Conservation (phyloP, 2,113 vertebrate species). For the Phyllostomus discolor region DNA sequence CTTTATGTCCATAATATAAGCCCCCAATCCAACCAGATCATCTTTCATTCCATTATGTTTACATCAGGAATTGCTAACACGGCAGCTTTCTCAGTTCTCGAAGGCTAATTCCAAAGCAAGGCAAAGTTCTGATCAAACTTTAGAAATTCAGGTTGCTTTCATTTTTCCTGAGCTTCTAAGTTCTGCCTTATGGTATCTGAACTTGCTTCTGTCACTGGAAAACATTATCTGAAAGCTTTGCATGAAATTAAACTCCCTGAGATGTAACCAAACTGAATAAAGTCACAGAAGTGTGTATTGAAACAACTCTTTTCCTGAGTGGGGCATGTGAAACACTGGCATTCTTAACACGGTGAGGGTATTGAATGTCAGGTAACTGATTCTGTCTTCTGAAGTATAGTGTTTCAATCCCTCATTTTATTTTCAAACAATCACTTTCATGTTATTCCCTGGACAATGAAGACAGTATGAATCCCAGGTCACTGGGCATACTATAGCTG, state of each 20-base stretch:
- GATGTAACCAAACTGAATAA: constrained; percentile 54
- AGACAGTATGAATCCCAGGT: constrained; percentile 36
- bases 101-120: constrained; percentile 18
- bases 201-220: constrained; percentile 16
- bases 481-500: constrained; percentile 40
- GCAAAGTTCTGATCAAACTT: constrained; percentile 5
- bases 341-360: constrained; percentile 54
- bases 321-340: constrained; percentile 57
- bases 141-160: neutral
- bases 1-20: constrained; percentile 10
- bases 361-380: constrained; percentile 63
- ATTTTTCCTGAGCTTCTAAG: constrained; percentile 5
- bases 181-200: neutral
- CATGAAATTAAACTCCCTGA: constrained; percentile 65
- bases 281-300: constrained; percentile 48
- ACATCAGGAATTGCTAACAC: neutral
- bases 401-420: constrained; percentile 65
- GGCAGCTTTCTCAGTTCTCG: neutral
- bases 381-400: constrained; percentile 58
- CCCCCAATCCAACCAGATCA: constrained; percentile 31
- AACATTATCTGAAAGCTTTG: constrained; percentile 48
- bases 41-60: constrained; percentile 50
- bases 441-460: constrained; percentile 52
- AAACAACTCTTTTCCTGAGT: constrained; percentile 56
- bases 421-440: constrained; percentile 67